Evolutionary conservation across 2,797 vertebrate genomes (phyloP).

Genomic region (Acanthurus lineatus): DNA sequence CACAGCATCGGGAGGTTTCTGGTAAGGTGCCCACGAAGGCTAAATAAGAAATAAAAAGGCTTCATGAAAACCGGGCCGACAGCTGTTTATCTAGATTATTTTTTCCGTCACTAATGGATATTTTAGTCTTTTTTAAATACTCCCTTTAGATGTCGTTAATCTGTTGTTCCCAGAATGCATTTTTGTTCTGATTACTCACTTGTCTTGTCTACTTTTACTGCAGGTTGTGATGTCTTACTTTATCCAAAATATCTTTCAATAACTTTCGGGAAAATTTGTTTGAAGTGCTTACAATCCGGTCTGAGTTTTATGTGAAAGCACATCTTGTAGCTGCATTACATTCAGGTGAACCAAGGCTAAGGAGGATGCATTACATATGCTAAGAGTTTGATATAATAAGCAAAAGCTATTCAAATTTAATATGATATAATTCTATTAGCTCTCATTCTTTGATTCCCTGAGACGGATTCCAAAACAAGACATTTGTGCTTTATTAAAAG

Average conservation of each 20-base stretch:
- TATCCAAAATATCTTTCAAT: slow-evolving; percentile 14
- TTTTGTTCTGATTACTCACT: slow-evolving; percentile 8
- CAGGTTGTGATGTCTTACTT: background rate
- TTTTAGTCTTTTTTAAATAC: background rate
- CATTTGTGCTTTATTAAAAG: too few species aligned
- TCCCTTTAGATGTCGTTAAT: slow-evolving; percentile 3
- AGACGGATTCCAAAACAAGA: background rate
- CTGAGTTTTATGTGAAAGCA: slow-evolving; percentile 18
- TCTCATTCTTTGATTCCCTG: background rate
- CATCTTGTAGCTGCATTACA: slow-evolving; percentile 5
- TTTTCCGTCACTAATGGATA: slow-evolving; percentile 27
- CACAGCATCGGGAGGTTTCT: slow-evolving; percentile 29
- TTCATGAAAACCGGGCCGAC: slow-evolving; percentile 12
- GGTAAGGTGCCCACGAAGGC: slow-evolving; percentile 37
- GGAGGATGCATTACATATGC: background rate
- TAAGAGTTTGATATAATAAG: background rate
- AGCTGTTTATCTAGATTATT: slow-evolving; percentile 24
- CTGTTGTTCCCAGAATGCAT: background rate
- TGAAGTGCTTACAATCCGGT: background rate
- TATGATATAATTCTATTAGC: background rate
- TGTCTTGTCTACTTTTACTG: slow-evolving; percentile 9
- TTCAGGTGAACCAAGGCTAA: background rate
- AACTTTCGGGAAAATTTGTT: background rate
- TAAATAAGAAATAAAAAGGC: slow-evolving; percentile 24
- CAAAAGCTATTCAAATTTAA: background rate